Evolutionary conservation across 2,113 vertebrate species (phyloP), one percentile per base, ranked within the genome.

Genomic region (Anthoscopus minutus): DNA sequence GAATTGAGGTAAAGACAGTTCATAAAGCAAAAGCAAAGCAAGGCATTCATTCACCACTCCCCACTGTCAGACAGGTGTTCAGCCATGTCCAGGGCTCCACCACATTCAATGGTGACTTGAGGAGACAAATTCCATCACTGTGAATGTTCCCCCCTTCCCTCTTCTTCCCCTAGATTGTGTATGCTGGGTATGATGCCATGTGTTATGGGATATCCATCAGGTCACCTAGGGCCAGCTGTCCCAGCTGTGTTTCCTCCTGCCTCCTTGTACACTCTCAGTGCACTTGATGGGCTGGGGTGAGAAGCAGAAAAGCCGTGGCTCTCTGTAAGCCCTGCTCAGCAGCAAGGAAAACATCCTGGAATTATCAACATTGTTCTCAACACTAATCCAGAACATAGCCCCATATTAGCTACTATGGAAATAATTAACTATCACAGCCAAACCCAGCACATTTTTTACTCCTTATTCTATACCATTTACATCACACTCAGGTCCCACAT

Each of bases 51-150:
- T 60, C 15, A 73, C 7, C 11, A 17, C 15, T 66, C 28, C 37
- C 2, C 28, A 24, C 3, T 6, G 37, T 33, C 37, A 73, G 69
- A 58, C 21, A 48, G 21, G 15, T 60, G 45, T 44, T 89, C 53
- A 45, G 33, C 45, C n/a, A 60, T n/a, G n/a, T 40, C 31, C 42
- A 50, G 35, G 35, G 17, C 35, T 64, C 45, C n/a, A 30, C 40
- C 38, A 53, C 33, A 15, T 27, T 5, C 53, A 40, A 67, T 0
- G 0, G 38, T 30, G 45, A 40, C 45, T 67, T 67, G 38, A 53
- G 11, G 38, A 53, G 24, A 89, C 13, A 88, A 45, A 45, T 45
- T 28, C 19, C 3, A 0, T 51, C 37, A 25, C 30, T n/a, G n/a
- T 25, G 51, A 51, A 24, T 1, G 3, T 38, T 6, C 20, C 10